Evolutionary conservation across 2,113 vertebrate species (phyloP), one percentile per base, ranked within the genome.

Genomic region (Glaucidium brasilianum): DNA sequence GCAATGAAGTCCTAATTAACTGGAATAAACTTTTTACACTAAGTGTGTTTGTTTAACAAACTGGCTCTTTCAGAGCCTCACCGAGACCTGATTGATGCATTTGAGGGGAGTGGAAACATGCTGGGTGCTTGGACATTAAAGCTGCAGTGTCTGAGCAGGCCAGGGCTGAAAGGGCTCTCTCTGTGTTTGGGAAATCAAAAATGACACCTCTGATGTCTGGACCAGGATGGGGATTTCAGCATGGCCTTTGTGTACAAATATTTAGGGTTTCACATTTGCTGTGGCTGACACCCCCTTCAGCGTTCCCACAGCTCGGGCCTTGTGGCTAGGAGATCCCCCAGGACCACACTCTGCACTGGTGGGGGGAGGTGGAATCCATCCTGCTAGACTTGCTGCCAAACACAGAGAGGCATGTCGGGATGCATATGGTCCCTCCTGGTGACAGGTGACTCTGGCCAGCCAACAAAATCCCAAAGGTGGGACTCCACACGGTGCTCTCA

Each of bases 11-110:
- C 97, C 97, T 97, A 97, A 98, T 98, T 98, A 98, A 97, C 96
- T 98, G 98, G 96, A 97, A 97, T 98, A 97, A 97, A 98, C 97
- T 97, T 98, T 98, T 98, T 98, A 97, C 97, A 98, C 98, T 98
- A 98, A 97, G 97, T 97, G 97, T 98, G 97, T 98, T 98, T 97
- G 95, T 97, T 98, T 98, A 98, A 97, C 96, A 97, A 98, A 98
- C 98, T 97, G 95, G 96, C 96, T 97, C 98, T 98, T 98, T 98
- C 98, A 98, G 97, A 97, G 97, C 96, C 97, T 95, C 92, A 96
- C 83, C 69, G 93, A 97, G 96, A 73, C 96, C 97, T 97, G 96
- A 97, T 96, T 97, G 98, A 97, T 97, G 97, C 97, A 74, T 96
- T 85, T 47, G 77, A 97, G 92, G 96, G 96, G 94, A 97, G 95